These are phyloP conservation scores for Saimiri boliviensis DNA, from an alignment of 2,113 vertebrate genomes.

Conservation along the genomic window DNA sequence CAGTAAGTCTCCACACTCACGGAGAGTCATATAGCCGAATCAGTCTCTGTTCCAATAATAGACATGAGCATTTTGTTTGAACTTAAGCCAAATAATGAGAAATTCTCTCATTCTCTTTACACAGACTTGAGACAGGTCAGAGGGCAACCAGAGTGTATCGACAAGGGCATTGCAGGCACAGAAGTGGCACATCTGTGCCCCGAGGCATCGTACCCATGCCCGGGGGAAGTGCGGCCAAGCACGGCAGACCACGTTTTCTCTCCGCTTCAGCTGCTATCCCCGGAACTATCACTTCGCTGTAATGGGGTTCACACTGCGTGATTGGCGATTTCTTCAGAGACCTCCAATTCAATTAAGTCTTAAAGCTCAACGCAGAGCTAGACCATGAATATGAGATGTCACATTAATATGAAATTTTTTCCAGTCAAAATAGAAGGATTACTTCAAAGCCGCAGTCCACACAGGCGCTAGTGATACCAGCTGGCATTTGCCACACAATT, in stretches of 20 bases:
- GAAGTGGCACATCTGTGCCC: slow-evolving; percentile 67
- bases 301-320: slow-evolving; percentile 3
- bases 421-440: background rate
- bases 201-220: no score
- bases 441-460: background rate
- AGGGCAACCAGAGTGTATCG: slow-evolving; percentile 57
- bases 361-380: background rate
- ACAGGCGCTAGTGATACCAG: background rate
- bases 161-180: slow-evolving; percentile 54
- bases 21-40: slow-evolving; percentile 50
- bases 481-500: accelerated
- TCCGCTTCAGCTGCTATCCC: slow-evolving; percentile 44
- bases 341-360: slow-evolving; percentile 71
- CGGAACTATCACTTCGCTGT: slow-evolving; percentile 20
- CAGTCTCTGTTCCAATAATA: slow-evolving; percentile 44
- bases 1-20: slow-evolving; percentile 55
- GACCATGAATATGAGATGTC: background rate
- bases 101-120: background rate
- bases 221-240: background rate
- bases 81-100: slow-evolving; percentile 67
- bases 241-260: background rate
- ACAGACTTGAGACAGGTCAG: background rate
- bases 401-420: background rate
- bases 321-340: slow-evolving; percentile 60
- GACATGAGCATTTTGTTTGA: slow-evolving; percentile 71